phyloP scores from a whole-genome alignment of 2,113 vertebrate genomes.

The Calyptomena viridis region DNA sequence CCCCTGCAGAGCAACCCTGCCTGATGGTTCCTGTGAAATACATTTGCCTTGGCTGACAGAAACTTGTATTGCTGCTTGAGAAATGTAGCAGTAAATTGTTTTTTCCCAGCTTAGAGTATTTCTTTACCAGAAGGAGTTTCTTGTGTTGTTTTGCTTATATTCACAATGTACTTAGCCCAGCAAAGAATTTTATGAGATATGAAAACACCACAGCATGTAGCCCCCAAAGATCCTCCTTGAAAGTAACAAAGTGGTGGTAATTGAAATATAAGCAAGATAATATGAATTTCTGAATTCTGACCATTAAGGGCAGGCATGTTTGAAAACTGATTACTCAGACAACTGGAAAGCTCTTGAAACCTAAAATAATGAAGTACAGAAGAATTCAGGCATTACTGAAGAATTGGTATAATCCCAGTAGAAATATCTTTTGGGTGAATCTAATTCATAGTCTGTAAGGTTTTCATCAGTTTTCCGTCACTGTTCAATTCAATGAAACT shows the following conservation, averaged over 20 bases:
- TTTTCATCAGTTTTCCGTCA: not conserved
- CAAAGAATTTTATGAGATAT: not conserved
- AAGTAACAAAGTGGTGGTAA: not conserved
- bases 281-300: not conserved
- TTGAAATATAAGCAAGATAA: not conserved
- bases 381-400: not conserved
- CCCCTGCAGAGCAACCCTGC: not conserved
- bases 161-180: not conserved
- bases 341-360: not conserved
- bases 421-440: not conserved
- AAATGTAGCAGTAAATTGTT: not conserved
- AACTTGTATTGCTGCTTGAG: not conserved
- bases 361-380: not conserved
- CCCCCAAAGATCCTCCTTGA: not conserved
- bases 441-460: not conserved
- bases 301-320: rapidly evolving
- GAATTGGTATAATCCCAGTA: not conserved
- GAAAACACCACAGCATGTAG: not conserved
- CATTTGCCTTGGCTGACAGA: not conserved
- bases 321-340: not conserved
- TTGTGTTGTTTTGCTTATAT: not conserved
- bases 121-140: not conserved
- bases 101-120: not conserved
- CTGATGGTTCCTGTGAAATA: not conserved
- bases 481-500: not conserved